A percentile compares a stretch with the other conserved stretches of the same genome.
These are phyloP conservation scores for Petrocephalus sullivani DNA, from an alignment of 2,797 vertebrate genomes.

Conservation along the genomic window DNA sequence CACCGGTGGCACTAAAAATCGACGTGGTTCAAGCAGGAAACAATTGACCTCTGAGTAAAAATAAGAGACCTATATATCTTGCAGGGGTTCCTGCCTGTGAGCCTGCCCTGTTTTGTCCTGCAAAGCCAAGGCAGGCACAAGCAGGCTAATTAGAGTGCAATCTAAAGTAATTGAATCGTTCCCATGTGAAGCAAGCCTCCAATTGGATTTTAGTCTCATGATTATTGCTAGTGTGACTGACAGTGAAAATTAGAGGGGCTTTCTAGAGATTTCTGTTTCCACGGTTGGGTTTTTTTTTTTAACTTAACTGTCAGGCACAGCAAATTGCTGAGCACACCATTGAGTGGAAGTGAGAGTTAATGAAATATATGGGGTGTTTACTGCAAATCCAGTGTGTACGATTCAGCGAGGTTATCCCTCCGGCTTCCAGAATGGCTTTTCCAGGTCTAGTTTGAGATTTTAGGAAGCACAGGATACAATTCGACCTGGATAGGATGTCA, in stretches of 20 bases:
- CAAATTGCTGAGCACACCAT: conserved; percentile 35
- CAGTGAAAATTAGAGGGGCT: conserved; percentile 3
- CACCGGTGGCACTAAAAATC: neutral
- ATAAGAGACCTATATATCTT: conserved; percentile 57
- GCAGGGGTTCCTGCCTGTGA: conserved; percentile 45
- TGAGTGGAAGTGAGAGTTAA: neutral
- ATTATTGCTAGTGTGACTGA: conserved; percentile 39
- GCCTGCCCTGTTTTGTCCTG: conserved; percentile 57
- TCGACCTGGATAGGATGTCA: neutral
- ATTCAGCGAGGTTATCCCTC: neutral
- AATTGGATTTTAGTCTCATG: conserved; percentile 53
- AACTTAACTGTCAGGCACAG: conserved; percentile 36
- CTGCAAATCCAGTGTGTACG: neutral
- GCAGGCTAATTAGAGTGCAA: conserved; percentile 70
- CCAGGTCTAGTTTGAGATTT: neutral
- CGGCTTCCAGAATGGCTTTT: neutral
- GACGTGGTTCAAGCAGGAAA: conserved; percentile 54
- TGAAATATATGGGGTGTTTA: neutral
- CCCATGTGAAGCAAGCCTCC: conserved; percentile 58
- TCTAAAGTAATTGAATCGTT: conserved; percentile 65
- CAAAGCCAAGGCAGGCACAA: conserved; percentile 59
- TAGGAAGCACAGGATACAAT: neutral
- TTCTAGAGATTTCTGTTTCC: neutral
- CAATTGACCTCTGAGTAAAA: conserved; percentile 67
- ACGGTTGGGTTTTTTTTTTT: neutral